A percentile compares a stretch with the other conserved stretches of the same genome.
Conservation (phyloP, 2,113 vertebrate genomes). For the Leucoraja erinaceus region DNA sequence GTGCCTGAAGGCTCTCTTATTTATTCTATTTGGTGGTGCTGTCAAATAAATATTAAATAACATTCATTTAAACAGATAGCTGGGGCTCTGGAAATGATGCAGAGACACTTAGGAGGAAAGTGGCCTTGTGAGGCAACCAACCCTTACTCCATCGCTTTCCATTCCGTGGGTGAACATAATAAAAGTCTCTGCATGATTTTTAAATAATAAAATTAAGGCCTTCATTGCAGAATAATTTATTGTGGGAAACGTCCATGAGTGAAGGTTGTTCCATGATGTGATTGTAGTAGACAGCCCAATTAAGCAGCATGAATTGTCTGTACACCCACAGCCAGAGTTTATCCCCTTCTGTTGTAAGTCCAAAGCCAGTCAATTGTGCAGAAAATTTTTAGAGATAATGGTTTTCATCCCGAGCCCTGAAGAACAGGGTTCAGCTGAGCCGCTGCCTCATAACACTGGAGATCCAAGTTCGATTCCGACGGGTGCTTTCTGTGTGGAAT, state of each 20-base stretch:
- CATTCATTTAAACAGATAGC: constrained; percentile 21
- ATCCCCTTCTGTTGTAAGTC: not conserved
- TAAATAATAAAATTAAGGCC: not conserved
- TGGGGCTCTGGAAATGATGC: not conserved
- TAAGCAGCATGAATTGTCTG: not conserved
- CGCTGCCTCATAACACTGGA: too few species aligned
- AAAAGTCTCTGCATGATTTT: not conserved
- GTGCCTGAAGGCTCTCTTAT: not conserved
- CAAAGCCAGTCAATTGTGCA: not conserved
- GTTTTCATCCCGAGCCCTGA: too few species aligned
- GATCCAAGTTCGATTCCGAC: too few species aligned
- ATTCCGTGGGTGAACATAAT: not conserved
- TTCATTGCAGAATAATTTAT: not conserved
- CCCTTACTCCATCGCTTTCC: not conserved
- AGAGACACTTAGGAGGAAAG: not conserved
- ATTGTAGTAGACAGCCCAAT: not conserved
- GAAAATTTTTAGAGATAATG: not conserved
- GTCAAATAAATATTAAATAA: constrained; percentile 35
- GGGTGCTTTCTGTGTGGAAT: too few species aligned
- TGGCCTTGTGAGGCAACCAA: not conserved
- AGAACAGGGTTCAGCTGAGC: too few species aligned
- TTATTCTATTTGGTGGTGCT: constrained; percentile 30
- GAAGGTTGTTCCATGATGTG: not conserved
- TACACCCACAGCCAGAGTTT: not conserved
- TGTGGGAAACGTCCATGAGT: not conserved